A percentile compares a stretch with the other conserved stretches of the same genome.
phyloP scores from a whole-genome alignment of 2,888 invertebrate species.

The Deilephila elpenor region DNA sequence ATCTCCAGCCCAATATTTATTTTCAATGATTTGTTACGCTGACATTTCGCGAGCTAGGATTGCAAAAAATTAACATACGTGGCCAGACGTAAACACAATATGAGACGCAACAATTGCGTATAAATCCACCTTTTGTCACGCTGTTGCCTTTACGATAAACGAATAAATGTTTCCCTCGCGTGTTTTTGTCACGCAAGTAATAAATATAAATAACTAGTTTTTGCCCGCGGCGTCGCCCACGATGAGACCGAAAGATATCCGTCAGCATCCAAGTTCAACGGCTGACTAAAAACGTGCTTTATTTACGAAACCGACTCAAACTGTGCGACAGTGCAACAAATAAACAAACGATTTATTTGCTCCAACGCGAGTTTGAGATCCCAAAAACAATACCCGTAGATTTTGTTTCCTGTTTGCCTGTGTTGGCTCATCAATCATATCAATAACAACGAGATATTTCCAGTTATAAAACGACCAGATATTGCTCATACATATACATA shows the following conservation, averaged over 20 bases:
- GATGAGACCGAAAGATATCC: conserved; percentile 25
- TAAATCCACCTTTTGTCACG: conserved; percentile 25
- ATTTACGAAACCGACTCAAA: conserved; percentile 23
- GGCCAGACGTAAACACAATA: conserved; percentile 13
- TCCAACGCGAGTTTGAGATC: background rate
- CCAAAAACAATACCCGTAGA: conserved; percentile 5
- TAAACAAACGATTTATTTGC: conserved; percentile 9
- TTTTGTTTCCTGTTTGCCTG: conserved; percentile 2
- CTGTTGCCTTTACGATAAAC: conserved; percentile 13
- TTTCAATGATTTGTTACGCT: conserved; percentile 36
- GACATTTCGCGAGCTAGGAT: conserved; percentile 25
- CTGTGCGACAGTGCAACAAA: conserved; percentile 20
- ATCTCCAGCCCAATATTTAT: conserved; percentile 32
- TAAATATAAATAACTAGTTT: conserved; percentile 27
- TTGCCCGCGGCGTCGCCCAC: conserved; percentile 25
- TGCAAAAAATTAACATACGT: conserved; percentile 24
- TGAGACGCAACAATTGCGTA: conserved; percentile 21
- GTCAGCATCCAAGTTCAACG: conserved; percentile 24
- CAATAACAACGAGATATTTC: background rate
- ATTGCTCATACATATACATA: too few species aligned
- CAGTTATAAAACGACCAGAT: too few species aligned
- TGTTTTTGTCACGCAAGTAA: conserved; percentile 26
- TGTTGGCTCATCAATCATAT: background rate
- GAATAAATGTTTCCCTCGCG: conserved; percentile 23
- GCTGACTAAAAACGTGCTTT: conserved; percentile 27